phyloP scores from a whole-genome alignment of 2,113 vertebrate species.

The Ptyas mucosa region DNA sequence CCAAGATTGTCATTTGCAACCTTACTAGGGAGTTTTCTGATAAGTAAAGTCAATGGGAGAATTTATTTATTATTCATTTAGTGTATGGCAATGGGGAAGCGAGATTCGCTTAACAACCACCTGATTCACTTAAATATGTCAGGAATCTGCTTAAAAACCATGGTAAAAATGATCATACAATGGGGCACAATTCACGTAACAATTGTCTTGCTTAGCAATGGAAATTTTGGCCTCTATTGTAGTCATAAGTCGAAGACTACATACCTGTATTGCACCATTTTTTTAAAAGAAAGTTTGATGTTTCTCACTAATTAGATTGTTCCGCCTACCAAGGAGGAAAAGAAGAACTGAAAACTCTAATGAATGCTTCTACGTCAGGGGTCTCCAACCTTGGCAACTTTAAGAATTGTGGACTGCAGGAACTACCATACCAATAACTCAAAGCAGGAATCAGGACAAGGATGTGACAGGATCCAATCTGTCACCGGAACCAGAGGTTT shows the following conservation, averaged over 20 bases:
- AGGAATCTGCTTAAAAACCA: too few species aligned
- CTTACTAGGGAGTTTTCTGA: neutral
- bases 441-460: neutral
- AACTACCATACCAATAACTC: neutral
- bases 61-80: neutral
- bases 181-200: too few species aligned
- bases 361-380: neutral
- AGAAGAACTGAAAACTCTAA: neutral
- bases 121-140: too few species aligned
- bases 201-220: too few species aligned
- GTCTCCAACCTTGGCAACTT: too few species aligned
- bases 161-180: too few species aligned
- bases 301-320: neutral
- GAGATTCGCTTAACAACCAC: too few species aligned
- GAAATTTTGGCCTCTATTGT: too few species aligned
- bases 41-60: neutral
- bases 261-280: neutral
- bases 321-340: neutral
- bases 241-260: too few species aligned
- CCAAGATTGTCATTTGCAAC: neutral
- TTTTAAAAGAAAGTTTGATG: neutral
- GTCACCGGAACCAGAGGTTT: too few species aligned
- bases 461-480: neutral
- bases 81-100: too few species aligned
- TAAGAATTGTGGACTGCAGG: neutral